Base-by-base conservation (phyloP, 30 jellyfish, hydroid and myxozoan genomes). In the Aurelia aurita complex sp. Pacific region DNA sequence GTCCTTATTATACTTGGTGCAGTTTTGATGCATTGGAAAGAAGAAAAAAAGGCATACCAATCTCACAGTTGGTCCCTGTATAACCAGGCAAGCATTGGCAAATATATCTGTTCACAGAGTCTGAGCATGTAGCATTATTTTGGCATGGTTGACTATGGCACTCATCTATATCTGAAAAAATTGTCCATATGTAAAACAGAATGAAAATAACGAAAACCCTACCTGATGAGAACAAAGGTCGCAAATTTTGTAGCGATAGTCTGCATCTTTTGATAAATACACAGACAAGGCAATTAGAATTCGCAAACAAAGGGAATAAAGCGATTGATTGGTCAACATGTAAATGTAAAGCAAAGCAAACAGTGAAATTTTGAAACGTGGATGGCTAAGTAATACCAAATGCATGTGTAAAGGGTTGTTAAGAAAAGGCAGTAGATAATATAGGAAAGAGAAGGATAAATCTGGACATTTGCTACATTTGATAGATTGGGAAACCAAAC, bases 141-240 rank as follows among this genome's bases (percentile, higher is more conserved):
- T 69, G 76, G 46, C 92, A 83, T 6, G 92, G 94, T 52, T 84
- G 63, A 32, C 80, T 64, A 13, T 51, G 66, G 74, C 94, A 84
- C 61, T 84, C 94, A 65, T 84, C 46, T 42, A 64, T 74, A 53
- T 84, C 87, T 78, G 61, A 10, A 16, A 52, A 11, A 5, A 29
- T 5, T 15, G 15, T 29, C 35, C 1, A 11, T 4, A 40, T 11
- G 35, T 69, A 10, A 10, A 10, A 55, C 32, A 10, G 18, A 23
- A 23, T 23, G 29, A 23, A 23, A 23, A 23, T 0, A 23, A 23
- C 29, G 19, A 0, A 34, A 64, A 64, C 11, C 1, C 32, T 10
- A 9, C 18, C 32, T 16, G 8, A 34, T 64, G 18, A 1, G 9
- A 16, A n/a, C 74, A 16, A 16, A 12, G 11, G 74, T 40, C 2